Conservation (phyloP, 1,140 invertebrate species). For the Sitobion miscanthi region DNA sequence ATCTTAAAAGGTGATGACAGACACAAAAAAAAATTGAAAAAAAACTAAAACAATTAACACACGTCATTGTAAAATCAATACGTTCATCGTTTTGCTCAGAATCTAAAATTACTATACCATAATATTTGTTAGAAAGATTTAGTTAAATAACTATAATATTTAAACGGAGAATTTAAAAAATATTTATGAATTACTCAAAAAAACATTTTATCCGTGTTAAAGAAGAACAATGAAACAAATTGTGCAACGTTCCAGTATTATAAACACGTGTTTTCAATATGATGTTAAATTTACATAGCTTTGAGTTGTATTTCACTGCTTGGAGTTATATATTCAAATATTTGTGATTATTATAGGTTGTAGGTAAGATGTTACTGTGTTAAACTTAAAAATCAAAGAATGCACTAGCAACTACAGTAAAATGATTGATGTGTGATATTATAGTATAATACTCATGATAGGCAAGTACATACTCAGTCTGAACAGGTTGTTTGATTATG, state of each 20-base stretch:
- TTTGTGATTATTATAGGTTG: background rate
- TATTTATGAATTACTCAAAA: background rate
- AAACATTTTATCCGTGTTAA: background rate
- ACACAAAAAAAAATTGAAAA: too few species aligned
- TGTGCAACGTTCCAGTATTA: background rate
- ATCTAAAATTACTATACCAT: too few species aligned
- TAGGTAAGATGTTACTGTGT: background rate
- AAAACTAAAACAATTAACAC: too few species aligned
- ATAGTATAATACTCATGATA: background rate
- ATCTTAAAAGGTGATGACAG: too few species aligned
- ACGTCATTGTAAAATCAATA: too few species aligned
- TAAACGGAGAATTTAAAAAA: background rate
- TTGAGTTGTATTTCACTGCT: background rate
- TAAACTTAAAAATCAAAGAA: background rate
- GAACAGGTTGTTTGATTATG: background rate
- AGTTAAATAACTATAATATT: background rate
- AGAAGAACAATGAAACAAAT: background rate
- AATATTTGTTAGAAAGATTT: background rate
- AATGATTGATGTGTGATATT: background rate
- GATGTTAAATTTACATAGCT: background rate
- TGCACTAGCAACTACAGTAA: background rate
- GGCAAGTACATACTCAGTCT: background rate
- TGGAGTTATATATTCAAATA: background rate
- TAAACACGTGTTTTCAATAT: background rate
- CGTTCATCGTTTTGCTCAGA: too few species aligned